Conservation (phyloP, 2,797 vertebrate genomes). For the Capromys pilorides region DNA sequence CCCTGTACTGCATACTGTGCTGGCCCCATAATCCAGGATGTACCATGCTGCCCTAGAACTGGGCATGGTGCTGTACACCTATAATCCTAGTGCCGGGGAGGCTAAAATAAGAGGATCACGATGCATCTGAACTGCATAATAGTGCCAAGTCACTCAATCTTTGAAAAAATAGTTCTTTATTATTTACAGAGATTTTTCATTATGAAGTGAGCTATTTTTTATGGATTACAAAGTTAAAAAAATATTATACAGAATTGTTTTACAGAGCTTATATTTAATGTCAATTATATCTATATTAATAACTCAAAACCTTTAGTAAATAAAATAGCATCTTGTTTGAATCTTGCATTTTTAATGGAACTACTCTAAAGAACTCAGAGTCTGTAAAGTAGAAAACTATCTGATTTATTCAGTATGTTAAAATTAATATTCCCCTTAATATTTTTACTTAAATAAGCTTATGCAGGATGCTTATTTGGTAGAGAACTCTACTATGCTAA, state of each 20-base stretch:
- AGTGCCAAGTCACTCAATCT: no score
- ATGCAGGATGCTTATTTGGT: not conserved
- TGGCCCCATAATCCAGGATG: no score
- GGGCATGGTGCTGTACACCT: no score
- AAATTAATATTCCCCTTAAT: not conserved
- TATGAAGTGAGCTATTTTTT: not conserved
- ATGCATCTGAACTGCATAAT: no score
- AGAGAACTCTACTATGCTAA: not conserved
- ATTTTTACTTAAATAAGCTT: not conserved
- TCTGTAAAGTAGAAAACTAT: constrained; percentile 8
- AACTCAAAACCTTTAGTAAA: constrained; percentile 1
- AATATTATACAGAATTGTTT: constrained; percentile 19
- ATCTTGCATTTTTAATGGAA: constrained; percentile 3
- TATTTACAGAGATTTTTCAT: constrained; percentile 36
- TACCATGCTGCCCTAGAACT: no score
- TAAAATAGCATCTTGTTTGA: constrained; percentile 32
- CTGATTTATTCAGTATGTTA: constrained; percentile 11
- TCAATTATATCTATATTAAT: constrained; percentile 18
- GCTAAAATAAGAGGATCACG: no score
- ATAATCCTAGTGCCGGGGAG: no score
- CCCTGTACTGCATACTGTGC: no score
- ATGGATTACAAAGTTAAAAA: not conserved
- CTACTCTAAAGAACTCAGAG: constrained; percentile 15
- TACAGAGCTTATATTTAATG: not conserved
- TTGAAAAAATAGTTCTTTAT: not conserved